These are phyloP conservation scores for Saguinus imperator DNA, from an alignment of 2,113 vertebrate genomes.

Conservation along the genomic window DNA sequence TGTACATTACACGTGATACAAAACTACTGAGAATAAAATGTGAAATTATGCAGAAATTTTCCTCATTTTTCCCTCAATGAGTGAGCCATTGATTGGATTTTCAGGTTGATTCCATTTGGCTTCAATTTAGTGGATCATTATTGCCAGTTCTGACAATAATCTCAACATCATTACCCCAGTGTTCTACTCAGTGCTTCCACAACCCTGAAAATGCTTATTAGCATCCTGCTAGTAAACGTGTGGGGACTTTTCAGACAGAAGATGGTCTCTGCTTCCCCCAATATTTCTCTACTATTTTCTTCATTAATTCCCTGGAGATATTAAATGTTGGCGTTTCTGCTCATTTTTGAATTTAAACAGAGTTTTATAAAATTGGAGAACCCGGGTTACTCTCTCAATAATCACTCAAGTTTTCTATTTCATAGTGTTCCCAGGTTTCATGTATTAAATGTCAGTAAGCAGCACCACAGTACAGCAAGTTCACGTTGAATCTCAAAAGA, in stretches of 20 bases:
- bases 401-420: not conserved
- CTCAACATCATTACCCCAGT: not conserved
- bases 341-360: not conserved
- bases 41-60: not conserved
- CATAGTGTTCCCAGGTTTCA: not conserved
- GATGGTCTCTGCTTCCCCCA: not conserved
- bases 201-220: not conserved
- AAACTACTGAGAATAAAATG: not conserved
- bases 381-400: not conserved
- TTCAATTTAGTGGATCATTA: not conserved
- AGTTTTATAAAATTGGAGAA: not conserved
- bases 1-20: not conserved
- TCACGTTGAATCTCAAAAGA: not conserved
- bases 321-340: not conserved
- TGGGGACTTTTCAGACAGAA: not conserved
- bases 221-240: not conserved
- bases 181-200: not conserved
- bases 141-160: not conserved
- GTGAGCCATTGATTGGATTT: not conserved
- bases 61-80: not conserved
- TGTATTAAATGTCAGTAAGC: not conserved
- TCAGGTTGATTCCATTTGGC: not conserved
- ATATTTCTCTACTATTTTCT: not conserved
- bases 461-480: not conserved
- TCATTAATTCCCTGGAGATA: not conserved